These are phyloP conservation scores for Dicyrtomina minuta DNA, from an alignment of 2,888 invertebrate genomes.

Conservation along the genomic window DNA sequence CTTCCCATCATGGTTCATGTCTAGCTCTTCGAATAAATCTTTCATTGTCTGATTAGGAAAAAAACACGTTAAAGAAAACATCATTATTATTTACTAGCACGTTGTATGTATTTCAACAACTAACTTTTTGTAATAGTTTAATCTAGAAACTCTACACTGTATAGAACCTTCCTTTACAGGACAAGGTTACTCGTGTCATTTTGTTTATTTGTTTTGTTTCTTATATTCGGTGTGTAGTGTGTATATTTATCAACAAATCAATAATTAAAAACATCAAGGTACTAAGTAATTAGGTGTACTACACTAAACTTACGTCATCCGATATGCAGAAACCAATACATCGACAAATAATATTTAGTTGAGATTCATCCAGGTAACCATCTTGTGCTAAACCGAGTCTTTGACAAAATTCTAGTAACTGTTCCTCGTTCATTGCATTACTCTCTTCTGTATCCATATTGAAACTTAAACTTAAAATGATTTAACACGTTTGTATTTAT, in stretches of 20 bases:
- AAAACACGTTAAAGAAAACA: background rate
- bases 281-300: too few relatives aligned
- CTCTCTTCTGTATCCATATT: conserved; percentile 9
- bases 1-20: conserved; percentile 65
- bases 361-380: conserved; percentile 65
- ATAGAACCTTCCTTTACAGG: background rate
- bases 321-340: conserved; percentile 69
- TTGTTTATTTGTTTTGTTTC: too few relatives aligned
- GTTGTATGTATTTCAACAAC: background rate
- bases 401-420: conserved; percentile 66
- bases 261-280: too few relatives aligned
- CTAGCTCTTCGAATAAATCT: conserved; percentile 65
- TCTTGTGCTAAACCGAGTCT: conserved; percentile 64
- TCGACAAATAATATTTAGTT: conserved; percentile 67
- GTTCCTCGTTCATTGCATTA: conserved; percentile 60
- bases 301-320: conserved; percentile 65
- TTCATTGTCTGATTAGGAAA: conserved; percentile 43
- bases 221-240: too few relatives aligned
- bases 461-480: background rate
- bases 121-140: background rate
- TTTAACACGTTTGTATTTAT: too few relatives aligned
- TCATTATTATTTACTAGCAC: conserved; percentile 6
- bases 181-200: too few relatives aligned
- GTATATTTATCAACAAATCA: too few relatives aligned
- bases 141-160: background rate